Percentiles rank a stretch among this genome's conserved stretches.
phyloP scores from a whole-genome alignment of 2,113 vertebrate species.

The Rhipidura dahli region DNA sequence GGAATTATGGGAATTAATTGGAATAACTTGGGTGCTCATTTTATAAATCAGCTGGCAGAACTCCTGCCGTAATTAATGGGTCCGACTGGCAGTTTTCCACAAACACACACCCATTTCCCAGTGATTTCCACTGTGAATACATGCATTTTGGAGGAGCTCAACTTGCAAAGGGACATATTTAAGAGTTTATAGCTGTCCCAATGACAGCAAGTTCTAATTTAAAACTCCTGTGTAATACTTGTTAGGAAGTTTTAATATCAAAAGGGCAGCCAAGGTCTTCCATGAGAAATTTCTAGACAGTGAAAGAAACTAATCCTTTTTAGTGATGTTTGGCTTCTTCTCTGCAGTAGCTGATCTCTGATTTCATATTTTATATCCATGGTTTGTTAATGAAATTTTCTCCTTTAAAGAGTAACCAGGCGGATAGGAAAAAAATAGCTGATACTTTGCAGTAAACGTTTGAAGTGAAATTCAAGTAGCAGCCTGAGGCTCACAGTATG shows the following conservation, averaged over 20 bases:
- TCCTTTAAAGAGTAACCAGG: slow-evolving; percentile 66
- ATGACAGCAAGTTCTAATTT: slow-evolving; percentile 80
- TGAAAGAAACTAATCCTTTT: slow-evolving; percentile 78
- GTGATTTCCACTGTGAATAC: background rate
- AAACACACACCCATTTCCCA: slow-evolving; percentile 59
- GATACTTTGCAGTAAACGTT: slow-evolving; percentile 35
- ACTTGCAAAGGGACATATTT: slow-evolving; percentile 70
- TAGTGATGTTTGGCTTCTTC: slow-evolving; percentile 74
- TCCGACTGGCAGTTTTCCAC: slow-evolving; percentile 44
- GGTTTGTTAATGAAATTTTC: slow-evolving; percentile 73
- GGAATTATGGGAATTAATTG: slow-evolving; percentile 58
- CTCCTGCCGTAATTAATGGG: background rate
- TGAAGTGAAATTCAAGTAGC: slow-evolving; percentile 62
- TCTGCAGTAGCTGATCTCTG: slow-evolving; percentile 66
- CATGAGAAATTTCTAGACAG: slow-evolving; percentile 80
- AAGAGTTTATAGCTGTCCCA: slow-evolving; percentile 77
- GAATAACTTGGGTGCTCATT: slow-evolving; percentile 51
- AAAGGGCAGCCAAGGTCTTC: slow-evolving; percentile 81
- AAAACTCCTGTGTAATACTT: slow-evolving; percentile 79
- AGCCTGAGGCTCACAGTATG: slow-evolving; percentile 61
- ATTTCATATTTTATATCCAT: slow-evolving; percentile 75
- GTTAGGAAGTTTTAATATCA: slow-evolving; percentile 82
- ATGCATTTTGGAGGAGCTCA: slow-evolving; percentile 64
- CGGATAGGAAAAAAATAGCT: slow-evolving; percentile 44
- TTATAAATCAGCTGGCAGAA: slow-evolving; percentile 56